Conservation (phyloP, 1,140 invertebrate species). For the Drosophila melanica region DNA sequence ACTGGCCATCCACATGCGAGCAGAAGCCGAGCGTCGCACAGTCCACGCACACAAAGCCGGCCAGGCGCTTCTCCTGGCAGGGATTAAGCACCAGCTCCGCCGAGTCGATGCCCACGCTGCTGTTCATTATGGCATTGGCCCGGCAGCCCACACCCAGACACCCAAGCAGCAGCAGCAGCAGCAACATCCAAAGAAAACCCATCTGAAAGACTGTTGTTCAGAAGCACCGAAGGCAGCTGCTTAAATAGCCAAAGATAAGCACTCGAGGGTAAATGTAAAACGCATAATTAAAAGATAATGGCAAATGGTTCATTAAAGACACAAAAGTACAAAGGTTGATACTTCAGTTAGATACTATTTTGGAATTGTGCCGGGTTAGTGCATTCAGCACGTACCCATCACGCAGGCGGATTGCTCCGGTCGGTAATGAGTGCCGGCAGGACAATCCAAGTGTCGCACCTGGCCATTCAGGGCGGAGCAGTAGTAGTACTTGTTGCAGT, state of each 20-base stretch:
- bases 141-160: constrained; percentile 2
- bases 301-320: not conserved
- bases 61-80: constrained; percentile 54
- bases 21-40: constrained; percentile 68
- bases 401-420: constrained; percentile 54
- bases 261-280: constrained; percentile 16
- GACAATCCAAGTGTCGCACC: constrained; percentile 64
- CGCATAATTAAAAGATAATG: constrained; percentile 65
- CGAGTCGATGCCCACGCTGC: constrained; percentile 31
- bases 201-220: constrained; percentile 43
- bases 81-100: constrained; percentile 49
- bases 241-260: constrained; percentile 53
- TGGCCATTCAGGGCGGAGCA: constrained; percentile 65
- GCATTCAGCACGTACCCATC: constrained; percentile 55
- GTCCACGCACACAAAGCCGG: constrained; percentile 69
- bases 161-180: constrained; percentile 9
- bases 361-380: not conserved
- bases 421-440: constrained; percentile 63
- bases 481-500: constrained; percentile 79
- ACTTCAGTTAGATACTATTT: constrained; percentile 12
- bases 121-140: not conserved
- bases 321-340: constrained; percentile 10
- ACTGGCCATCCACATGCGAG: constrained; percentile 41
- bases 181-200: constrained; percentile 14
- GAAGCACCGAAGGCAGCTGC: not conserved